Base-by-base conservation (phyloP, 1,140 invertebrate genomes). In the Chelonus insularis region DNA sequence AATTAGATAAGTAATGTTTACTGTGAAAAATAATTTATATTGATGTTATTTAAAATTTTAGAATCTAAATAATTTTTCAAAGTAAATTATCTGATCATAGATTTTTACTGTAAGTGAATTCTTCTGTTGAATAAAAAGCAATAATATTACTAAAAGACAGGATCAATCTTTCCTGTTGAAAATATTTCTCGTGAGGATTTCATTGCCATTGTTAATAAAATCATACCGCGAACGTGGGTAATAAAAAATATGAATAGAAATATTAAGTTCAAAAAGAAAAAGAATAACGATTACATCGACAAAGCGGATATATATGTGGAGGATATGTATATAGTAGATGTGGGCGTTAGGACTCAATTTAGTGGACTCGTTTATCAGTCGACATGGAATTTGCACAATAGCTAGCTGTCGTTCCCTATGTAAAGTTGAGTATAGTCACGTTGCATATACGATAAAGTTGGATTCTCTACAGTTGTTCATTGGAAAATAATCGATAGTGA, bases 331-430 rank as follows among this genome's bases (percentile, higher is more conserved):
- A 66, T 57, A n/a, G n/a, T n/a, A 64, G 60, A 48, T 50, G 55
- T 61, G 55, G 58, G 61, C 59, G 57, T 56, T 65, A 56, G 62
- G 66, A 72, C 66, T 72, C 70, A 72, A 72, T 72, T 69, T 72
- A 63, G 66, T 60, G 57, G 68, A 66, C 64, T 69, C 67, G 66
- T 72, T 71, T 71, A 69, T 72, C 69, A 72, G 68, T 71, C 66
- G 65, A 63, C 63, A 69, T 66, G 61, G 62, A 70, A 69, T 70
- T 62, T 66, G 34, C 21, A 41, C 32, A 36, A 50, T 43, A 43
- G n/a, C 34, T 34, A 16, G 7, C 21, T 6, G 20, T 45, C 37
- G 12, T 43, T 43, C 18, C 32, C 2, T 36, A 18, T 23, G 32
- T 43, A 43, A 43, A 43, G 12, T 16, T 43, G 41, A 43, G 16